Percentiles rank a stretch among this genome's conserved stretches.
These are phyloP conservation scores for Helicoverpa zea DNA, from an alignment of 1,140 invertebrate genomes.

Conservation along the genomic window DNA sequence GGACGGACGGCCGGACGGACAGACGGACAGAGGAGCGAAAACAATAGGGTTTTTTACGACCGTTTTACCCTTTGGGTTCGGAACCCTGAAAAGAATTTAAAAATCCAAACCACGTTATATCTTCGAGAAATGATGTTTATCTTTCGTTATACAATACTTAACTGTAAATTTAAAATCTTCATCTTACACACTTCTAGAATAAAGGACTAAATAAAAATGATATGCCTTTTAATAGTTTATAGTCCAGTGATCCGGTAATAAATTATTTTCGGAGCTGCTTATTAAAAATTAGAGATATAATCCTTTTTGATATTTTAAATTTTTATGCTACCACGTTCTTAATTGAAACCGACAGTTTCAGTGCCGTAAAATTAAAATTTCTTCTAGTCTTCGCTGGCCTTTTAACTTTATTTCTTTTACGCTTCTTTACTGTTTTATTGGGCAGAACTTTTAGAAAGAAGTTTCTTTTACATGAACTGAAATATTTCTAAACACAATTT, in stretches of 20 bases:
- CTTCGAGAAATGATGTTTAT: slow-evolving; percentile 1
- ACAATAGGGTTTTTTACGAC: too few species aligned
- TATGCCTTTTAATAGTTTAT: slow-evolving; percentile 34
- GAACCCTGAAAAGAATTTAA: too few species aligned
- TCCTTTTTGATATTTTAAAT: slow-evolving; percentile 34
- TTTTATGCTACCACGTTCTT: slow-evolving; percentile 1
- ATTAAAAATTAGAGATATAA: slow-evolving; percentile 31
- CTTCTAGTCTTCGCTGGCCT: background rate
- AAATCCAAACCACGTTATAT: too few species aligned
- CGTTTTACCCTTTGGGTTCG: too few species aligned
- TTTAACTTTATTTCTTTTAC: background rate
- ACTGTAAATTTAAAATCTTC: slow-evolving; percentile 9
- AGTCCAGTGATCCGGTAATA: slow-evolving; percentile 27
- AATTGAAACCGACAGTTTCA: slow-evolving; percentile 29
- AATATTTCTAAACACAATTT: too few species aligned
- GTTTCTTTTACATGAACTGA: too few species aligned
- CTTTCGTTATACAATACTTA: slow-evolving; percentile 31
- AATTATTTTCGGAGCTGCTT: slow-evolving; percentile 37
- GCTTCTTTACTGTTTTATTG: background rate
- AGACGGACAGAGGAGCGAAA: too few species aligned
- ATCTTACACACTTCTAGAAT: background rate
- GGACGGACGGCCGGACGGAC: too few species aligned
- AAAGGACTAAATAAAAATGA: slow-evolving; percentile 18
- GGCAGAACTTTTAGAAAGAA: slow-evolving; percentile 1
- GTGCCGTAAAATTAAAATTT: slow-evolving; percentile 25